phyloP scores from a whole-genome alignment of 2,113 vertebrate genomes.

The Butorides virescens region DNA sequence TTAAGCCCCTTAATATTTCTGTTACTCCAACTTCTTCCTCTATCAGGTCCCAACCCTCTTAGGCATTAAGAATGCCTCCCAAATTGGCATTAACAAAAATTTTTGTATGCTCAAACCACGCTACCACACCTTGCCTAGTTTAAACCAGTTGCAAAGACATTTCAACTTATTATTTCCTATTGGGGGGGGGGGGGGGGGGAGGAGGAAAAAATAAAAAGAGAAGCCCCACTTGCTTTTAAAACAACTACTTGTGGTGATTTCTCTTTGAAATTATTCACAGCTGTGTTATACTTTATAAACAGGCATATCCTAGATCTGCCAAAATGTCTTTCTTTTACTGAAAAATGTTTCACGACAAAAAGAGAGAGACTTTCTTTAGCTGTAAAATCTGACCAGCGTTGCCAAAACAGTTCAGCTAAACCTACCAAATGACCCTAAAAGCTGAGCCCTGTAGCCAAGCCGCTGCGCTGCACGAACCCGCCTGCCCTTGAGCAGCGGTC shows the following conservation, averaged over 20 bases:
- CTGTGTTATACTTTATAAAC: not conserved
- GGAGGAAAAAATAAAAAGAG: not conserved
- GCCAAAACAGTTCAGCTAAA: not conserved
- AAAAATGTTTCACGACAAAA: not conserved
- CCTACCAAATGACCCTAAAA: not conserved
- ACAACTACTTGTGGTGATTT: not conserved
- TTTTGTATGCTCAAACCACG: not conserved
- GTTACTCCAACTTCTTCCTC: not conserved
- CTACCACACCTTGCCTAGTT: not conserved
- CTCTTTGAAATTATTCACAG: not conserved
- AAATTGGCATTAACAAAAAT: not conserved
- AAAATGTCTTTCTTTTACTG: not conserved
- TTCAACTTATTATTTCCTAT: not conserved
- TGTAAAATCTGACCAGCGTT: not conserved
- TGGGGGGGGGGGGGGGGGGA: too few relatives aligned
- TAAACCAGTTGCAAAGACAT: not conserved
- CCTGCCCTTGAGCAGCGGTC: not conserved
- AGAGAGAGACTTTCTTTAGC: not conserved
- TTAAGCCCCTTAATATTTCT: not conserved
- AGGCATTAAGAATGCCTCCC: not conserved
- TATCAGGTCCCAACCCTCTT: not conserved
- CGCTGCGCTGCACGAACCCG: not conserved
- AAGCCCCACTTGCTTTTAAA: not conserved
- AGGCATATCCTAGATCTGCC: not conserved
- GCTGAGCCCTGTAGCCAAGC: not conserved